Evolutionary conservation across 2,797 vertebrate species (phyloP), one percentile per base, ranked within the genome.

Genomic region (Onychomys leucogaster): DNA sequence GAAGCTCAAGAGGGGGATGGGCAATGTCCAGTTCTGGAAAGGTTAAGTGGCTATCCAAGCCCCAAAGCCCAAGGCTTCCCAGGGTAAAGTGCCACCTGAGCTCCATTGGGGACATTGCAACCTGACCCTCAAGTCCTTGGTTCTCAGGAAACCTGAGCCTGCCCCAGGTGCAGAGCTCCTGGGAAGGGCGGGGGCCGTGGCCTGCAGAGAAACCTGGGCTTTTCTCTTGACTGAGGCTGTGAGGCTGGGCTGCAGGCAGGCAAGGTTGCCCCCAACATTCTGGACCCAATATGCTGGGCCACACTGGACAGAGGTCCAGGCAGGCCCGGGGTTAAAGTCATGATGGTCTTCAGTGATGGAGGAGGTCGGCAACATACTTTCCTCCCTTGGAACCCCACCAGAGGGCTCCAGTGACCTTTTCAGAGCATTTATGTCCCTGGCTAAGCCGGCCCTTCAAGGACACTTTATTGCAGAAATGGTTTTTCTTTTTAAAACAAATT

Each of bases 81-180:
- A 55, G 89, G 84, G 71, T 41, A 5, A 34, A 46, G 23, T 3
- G 87, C 67, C 92, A 91, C 69, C 73, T 32, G 96, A 96, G 80
- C 91, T 52, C 49, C 65, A 3, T 8, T 25, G 21, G 13, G 32
- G 37, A 59, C 75, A 17, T n/a, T 1, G 95, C 61, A 97, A 96
- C 90, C 78, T 10, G 90, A 97, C 78, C 46, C 88, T 59, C 59
- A 49, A 52, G 90, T 52, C 55, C 52, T 65, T 9, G 49, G 88
- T 89, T 96, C 96, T 90, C 93, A 96, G 82, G 96, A 90, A 96
- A 97, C 69, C 49, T 25, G 71, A 96, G 34, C 34, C 77, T 75
- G 78, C 43, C 43, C 84, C 97, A 96, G 92, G 96, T 90, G 92
- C 71, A 27, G 61, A 10, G 8, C 41, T n/a, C 89, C 16, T 57